Conservation (phyloP, 2,113 vertebrate species). For the Macaca nemestrina region DNA sequence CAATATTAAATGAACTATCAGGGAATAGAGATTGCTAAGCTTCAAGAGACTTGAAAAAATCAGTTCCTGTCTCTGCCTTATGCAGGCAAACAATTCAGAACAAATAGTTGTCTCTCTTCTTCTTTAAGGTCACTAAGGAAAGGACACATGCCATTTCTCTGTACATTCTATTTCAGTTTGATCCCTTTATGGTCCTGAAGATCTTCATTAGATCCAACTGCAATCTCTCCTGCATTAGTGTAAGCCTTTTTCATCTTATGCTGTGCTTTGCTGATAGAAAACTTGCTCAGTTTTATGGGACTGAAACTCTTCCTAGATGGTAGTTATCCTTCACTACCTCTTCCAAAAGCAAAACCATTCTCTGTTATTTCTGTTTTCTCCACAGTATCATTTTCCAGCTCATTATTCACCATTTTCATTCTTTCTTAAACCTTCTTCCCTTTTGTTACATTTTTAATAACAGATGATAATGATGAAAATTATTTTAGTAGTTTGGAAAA, state of each 20-base stretch:
- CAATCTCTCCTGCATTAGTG: not conserved
- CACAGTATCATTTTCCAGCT: not conserved
- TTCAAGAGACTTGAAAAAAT: slow-evolving; percentile 23
- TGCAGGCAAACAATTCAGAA: slow-evolving; percentile 19
- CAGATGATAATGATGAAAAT: not conserved
- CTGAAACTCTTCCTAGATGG: not conserved
- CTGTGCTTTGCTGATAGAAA: slow-evolving; percentile 13
- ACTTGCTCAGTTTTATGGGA: not conserved
- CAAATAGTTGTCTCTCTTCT: slow-evolving; percentile 25
- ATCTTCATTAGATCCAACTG: not conserved
- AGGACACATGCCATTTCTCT: not conserved
- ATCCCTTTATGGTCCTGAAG: not conserved
- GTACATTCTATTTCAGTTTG: not conserved
- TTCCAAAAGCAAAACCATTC: not conserved
- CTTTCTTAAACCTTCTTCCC: not conserved
- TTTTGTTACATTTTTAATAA: not conserved
- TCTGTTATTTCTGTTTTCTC: not conserved
- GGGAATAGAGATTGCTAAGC: slow-evolving; percentile 5
- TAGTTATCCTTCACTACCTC: not conserved
- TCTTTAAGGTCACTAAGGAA: not conserved
- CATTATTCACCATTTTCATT: slow-evolving; percentile 8
- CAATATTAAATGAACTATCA: not conserved
- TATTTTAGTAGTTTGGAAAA: not conserved
- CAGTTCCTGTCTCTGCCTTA: not conserved
- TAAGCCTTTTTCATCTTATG: slow-evolving; percentile 29